phyloP scores from a whole-genome alignment of 2,797 vertebrate species.

The Protonibea diacanthus region DNA sequence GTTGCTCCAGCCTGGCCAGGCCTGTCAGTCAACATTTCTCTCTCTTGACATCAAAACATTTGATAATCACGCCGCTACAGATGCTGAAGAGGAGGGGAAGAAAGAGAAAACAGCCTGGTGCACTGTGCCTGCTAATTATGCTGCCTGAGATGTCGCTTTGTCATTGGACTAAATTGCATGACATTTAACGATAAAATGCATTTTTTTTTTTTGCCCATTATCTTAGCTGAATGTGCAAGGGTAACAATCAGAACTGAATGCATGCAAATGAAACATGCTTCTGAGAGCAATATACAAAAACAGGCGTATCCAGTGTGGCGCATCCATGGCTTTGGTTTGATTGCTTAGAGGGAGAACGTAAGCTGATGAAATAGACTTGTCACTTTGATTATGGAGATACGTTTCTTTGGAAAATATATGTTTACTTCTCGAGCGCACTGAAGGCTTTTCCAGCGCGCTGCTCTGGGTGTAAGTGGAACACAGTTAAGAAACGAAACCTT shows the following conservation, averaged over 20 bases:
- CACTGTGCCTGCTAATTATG: constrained; percentile 63
- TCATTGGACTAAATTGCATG: constrained; percentile 74
- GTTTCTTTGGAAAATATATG: constrained; percentile 33
- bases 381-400: constrained; percentile 46
- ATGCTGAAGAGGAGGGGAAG: constrained; percentile 40
- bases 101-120: constrained; percentile 35
- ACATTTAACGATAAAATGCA: constrained; percentile 78
- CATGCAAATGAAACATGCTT: constrained; percentile 52
- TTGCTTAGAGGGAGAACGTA: constrained; percentile 29
- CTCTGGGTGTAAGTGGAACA: constrained; percentile 25
- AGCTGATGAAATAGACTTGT: constrained; percentile 42
- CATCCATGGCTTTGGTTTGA: constrained; percentile 32
- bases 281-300: constrained; percentile 58
- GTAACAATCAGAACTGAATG: constrained; percentile 47
- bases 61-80: constrained; percentile 78
- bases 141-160: constrained; percentile 70
- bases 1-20: constrained; percentile 57
- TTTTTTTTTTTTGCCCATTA: constrained; percentile 60
- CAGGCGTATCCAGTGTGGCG: constrained; percentile 37
- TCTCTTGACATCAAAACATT: constrained; percentile 78
- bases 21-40: constrained; percentile 81
- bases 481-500: constrained; percentile 25
- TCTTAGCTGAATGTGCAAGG: constrained; percentile 40
- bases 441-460: background rate
- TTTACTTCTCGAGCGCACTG: constrained; percentile 30